Base-by-base conservation (phyloP, 2,888 invertebrate species). In the Cheilosia pagana region DNA sequence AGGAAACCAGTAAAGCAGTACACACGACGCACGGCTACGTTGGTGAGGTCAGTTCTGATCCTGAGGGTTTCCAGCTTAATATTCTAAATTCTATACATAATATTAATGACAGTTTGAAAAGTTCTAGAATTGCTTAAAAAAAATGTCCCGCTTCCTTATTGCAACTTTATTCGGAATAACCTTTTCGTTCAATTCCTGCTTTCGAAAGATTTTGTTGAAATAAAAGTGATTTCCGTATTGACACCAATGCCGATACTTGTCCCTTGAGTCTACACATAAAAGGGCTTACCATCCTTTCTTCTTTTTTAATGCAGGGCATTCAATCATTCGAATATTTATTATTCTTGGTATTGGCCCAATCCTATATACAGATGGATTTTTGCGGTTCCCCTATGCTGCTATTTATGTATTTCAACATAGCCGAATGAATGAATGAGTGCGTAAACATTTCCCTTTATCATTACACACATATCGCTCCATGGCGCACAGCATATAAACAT, bases 361-460 rank as follows among this genome's bases (percentile, higher is more conserved):
- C 23, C 12, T 5, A 12, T 5, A 12, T 50, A 1, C 12, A 23
- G 14, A 50, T 14, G 21, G 25, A 23, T 23, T 50, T 50, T 50
- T 23, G 50, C 50, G 50, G 19, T 50, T 50, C 50, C 50, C 50
- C 50, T 23, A 50, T 21, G 23, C 14, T 50, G 21, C 50, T 50
- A 50, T 50, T 50, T 50, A 50, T 23, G 23, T 23, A 50, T 23
- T 50, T 50, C 21, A 50, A 50, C 50, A 50, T 28, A 50, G 8
- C 12, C 21, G 50, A 14, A 16, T 16, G 16, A 28, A 28, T 3
- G 28, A 28, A n/a, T n/a, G n/a, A n/a, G n/a, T n/a, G 31, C 19
- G 28, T 53, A 53, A 53, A 53, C 53, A 53, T 28, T 53, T 53
- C 10, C 25, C 16, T n/a, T 53, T 31, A 53, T 53, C 53, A 53